Base-by-base conservation (phyloP, 2,797 vertebrate species). In the Varecia variegata region DNA sequence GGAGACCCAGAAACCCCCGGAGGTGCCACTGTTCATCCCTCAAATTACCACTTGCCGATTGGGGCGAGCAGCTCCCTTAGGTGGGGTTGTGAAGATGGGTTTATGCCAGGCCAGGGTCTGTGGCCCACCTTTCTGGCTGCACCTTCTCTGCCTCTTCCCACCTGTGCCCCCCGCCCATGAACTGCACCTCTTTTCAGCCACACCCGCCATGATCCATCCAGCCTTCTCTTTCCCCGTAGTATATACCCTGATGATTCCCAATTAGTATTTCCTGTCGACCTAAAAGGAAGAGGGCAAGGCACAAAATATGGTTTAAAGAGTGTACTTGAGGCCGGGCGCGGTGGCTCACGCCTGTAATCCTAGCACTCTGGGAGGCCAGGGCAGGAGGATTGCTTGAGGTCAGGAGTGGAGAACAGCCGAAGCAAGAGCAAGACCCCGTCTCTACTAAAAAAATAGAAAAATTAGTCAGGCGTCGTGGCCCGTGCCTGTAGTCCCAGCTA, bases 401-500 rank as follows among this genome's bases (percentile, higher is more conserved):
- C 52, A 54, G 20, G 54, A 23, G 20, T 54, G 0, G 21, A 54
- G 21, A 54, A 20, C 20, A 54, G 21, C 54, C 20, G 23, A 21
- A 23, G 54, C 21, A 54, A 23, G 21, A 54, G 54, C 1, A 0
- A 54, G 54, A 54, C 20, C 54, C 20, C 54, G 20, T 54, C 20
- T 54, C 54, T 23, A 54, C 54, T 21, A 54, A 54, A 54, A 54
- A 54, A 21, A 54, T 21, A 54, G 52, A 54, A 54, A 9, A 54
- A 9, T 54, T 54, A 54, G 54, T 21, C 54, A 1, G 54, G 54
- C 21, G 0, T 54, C 0, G 8, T 56, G 54, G 54, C 54, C 0
- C 8, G 3, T 56, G 21, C 54, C 54, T 56, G 8, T 56, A 56
- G 21, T 56, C 21, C 54, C 54, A 3, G 54, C 54, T 23, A 56